Evolutionary conservation across 2,888 invertebrate genomes (phyloP).

Genomic region (Scelioninae gen. 1): DNA sequence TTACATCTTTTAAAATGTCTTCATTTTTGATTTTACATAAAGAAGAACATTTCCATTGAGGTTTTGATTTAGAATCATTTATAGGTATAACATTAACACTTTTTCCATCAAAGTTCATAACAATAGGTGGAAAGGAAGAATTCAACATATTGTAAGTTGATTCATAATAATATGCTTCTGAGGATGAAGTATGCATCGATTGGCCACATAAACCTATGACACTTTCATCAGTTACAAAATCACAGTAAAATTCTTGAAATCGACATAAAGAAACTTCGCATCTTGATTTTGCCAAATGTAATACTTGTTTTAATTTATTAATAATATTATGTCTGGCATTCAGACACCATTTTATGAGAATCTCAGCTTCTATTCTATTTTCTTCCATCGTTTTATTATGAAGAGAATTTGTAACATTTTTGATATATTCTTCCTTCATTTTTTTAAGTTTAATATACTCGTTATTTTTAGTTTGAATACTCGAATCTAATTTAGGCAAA

Average conservation of each 20-base stretch:
- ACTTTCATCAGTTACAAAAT: not conserved
- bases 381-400: slow-evolving; percentile 6
- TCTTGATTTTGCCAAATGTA: slow-evolving; percentile 5
- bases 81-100: slow-evolving; percentile 21
- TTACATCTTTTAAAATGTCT: not conserved
- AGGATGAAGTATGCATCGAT: too few relatives aligned
- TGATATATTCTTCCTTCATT: not conserved
- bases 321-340: not conserved
- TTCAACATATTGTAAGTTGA: not conserved
- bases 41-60: slow-evolving; percentile 4
- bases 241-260: not conserved
- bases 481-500: not conserved
- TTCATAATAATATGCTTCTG: slow-evolving; percentile 17
- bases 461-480: too few relatives aligned
- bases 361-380: slow-evolving; percentile 26
- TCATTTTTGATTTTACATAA: slow-evolving; percentile 16
- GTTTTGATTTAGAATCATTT: not conserved
- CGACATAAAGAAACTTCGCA: slow-evolving; percentile 23
- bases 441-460: not conserved
- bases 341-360: slow-evolving; percentile 19
- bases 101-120: not conserved
- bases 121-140: not conserved
- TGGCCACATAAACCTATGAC: not conserved
- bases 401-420: not conserved
- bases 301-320: slow-evolving; percentile 11